Evolutionary conservation across 2,113 vertebrate genomes (phyloP), one percentile per base, ranked within the genome.

Genomic region (Monarcha castaneiventris): DNA sequence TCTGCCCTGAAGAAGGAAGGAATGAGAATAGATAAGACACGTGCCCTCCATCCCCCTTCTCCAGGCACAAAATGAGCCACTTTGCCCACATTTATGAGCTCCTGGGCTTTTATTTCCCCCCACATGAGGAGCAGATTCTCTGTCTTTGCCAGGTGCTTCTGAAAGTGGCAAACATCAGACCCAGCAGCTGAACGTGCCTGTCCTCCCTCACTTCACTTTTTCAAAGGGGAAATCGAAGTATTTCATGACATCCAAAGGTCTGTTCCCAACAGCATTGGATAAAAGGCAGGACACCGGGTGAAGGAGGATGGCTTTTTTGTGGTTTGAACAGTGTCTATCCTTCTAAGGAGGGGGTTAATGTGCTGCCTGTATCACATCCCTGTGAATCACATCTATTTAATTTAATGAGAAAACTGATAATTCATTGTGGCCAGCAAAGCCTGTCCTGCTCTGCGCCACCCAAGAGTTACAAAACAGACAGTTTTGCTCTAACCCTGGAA

Each of bases 141-240:
- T 68, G 46, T 19, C 49, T 59, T 33, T 27, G 48, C 35, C 0
- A 0, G 48, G 19, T 7, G 4, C 43, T 85, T 64, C 52, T n/a
- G 61, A 71, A 78, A 64, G 79, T 61, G 63, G 52, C 66, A 55
- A 59, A 55, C 9, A 4, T 4, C 49, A 48, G 27, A 21, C 39
- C 66, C 6, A 13, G 89, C 39, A 27, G 48, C 82, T 9, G 7
- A 23, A 61, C 0, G 0, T 1, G 1, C 21, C 33, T 6, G 6
- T 30, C 32, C 26, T 90, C 44, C 19, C 39, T 30, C 1, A 0
- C 48, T 62, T 71, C 37, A 2, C 27, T 27, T 64, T 66, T 74
- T 74, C 51, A 66, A 74, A 92, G 19, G 16, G 16, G n/a, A 69
- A 93, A 87, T 69, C 55, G 46, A 89, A 91, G 81, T 6, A 15